Evolutionary conservation across 2,113 vertebrate species (phyloP).

Genomic region (Phrynosoma platyrhinos): DNA sequence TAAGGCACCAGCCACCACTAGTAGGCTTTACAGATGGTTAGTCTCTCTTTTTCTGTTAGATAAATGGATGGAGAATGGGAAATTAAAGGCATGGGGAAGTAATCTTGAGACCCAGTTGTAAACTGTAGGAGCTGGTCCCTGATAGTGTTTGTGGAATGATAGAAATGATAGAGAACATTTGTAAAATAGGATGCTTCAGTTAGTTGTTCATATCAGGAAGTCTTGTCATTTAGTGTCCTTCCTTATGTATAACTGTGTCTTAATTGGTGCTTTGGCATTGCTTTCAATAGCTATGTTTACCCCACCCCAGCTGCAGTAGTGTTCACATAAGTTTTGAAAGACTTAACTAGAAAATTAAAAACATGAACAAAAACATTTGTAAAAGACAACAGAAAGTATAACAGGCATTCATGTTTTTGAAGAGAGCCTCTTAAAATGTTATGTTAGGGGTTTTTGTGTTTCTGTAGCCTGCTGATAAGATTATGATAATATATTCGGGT

Average conservation of each 20-base stretch:
- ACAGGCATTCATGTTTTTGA: not conserved
- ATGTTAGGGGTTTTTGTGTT: not conserved
- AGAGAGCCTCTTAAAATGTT: not conserved
- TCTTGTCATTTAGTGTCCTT: not conserved
- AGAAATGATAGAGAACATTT: not conserved
- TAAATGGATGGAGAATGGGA: not conserved
- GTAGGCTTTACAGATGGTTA: not conserved
- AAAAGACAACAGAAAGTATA: not conserved
- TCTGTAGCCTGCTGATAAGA: not conserved
- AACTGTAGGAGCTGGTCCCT: not conserved
- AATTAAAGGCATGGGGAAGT: not conserved
- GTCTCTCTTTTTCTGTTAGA: not conserved
- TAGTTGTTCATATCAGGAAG: not conserved
- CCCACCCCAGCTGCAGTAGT: not conserved
- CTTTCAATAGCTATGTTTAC: not conserved
- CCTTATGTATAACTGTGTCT: not conserved
- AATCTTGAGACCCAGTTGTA: fast-evolving
- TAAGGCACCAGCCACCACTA: slow-evolving; percentile 1
- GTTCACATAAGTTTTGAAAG: not conserved
- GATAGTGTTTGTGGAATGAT: not conserved
- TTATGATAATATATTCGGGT: not conserved
- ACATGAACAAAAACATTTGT: not conserved
- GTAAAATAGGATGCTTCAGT: not conserved
- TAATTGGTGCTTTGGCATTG: not conserved
- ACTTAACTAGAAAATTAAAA: not conserved